Evolutionary conservation across 2,113 vertebrate species (phyloP).

Genomic region (Menura novaehollandiae): DNA sequence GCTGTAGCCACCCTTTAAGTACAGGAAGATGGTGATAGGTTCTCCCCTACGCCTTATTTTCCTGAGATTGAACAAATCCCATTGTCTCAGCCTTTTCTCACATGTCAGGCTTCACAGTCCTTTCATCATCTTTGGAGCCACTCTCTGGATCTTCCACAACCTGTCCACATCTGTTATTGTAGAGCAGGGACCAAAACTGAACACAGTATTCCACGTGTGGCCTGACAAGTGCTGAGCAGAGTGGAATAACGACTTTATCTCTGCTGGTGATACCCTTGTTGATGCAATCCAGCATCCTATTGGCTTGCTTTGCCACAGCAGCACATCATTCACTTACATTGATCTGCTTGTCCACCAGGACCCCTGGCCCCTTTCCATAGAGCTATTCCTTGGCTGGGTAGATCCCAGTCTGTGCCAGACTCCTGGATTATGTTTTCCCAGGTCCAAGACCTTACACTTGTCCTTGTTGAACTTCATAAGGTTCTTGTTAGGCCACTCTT

Average conservation of each 20-base stretch:
- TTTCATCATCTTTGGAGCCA: not conserved
- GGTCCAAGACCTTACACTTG: not conserved
- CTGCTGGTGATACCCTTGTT: not conserved
- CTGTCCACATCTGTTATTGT: not conserved
- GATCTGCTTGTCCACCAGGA: not conserved
- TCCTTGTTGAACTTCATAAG: not conserved
- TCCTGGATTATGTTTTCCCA: not conserved
- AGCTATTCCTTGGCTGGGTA: not conserved
- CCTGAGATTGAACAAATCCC: not conserved
- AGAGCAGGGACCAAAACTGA: not conserved
- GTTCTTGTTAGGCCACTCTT: not conserved
- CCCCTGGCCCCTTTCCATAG: not conserved
- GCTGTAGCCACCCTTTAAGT: not conserved
- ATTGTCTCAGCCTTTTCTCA: not conserved
- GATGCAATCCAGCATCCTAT: not conserved
- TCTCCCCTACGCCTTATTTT: not conserved
- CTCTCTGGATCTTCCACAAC: not conserved
- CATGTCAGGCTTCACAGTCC: not conserved
- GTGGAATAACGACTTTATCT: not conserved
- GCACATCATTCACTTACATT: not conserved
- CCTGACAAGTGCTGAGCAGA: not conserved
- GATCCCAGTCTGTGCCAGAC: not conserved
- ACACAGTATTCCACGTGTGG: not conserved
- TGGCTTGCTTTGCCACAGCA: not conserved
- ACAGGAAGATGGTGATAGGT: not conserved